Conservation (phyloP, 2,888 invertebrate species). For the Acleris cristana region DNA sequence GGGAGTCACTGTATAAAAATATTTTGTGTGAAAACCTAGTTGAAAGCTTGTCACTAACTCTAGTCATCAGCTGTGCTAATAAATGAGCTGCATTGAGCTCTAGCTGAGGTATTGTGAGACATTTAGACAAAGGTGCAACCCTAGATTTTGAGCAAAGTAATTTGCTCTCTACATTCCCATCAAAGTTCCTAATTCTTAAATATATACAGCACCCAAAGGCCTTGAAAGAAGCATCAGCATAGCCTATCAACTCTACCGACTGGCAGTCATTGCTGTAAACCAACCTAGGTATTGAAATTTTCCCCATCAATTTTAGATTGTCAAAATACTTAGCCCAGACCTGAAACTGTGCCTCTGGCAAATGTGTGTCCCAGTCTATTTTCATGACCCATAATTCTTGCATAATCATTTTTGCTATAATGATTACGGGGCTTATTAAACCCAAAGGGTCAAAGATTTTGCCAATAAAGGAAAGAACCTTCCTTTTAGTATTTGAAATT, state of each 20-base stretch:
- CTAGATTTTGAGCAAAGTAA: constrained; percentile 19
- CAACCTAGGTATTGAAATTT: background rate
- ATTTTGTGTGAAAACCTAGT: constrained; percentile 1
- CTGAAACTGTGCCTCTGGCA: constrained; percentile 1
- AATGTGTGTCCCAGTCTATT: constrained; percentile 15
- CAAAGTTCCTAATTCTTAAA: background rate
- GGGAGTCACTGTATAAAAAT: constrained; percentile 18
- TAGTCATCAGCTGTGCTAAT: background rate
- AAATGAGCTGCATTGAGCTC: background rate
- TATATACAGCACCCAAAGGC: constrained; percentile 27
- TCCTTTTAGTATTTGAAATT: constrained; percentile 4
- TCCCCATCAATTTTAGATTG: background rate
- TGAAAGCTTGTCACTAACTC: background rate
- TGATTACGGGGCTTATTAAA: constrained; percentile 12
- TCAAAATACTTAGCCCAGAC: background rate
- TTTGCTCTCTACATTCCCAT: constrained; percentile 5
- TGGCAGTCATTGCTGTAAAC: background rate
- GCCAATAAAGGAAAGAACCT: constrained; percentile 16
- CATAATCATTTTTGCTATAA: constrained; percentile 23
- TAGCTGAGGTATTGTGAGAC: no score
- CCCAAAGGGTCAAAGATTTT: constrained; percentile 23
- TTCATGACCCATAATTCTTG: constrained; percentile 22
- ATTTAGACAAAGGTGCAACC: background rate
- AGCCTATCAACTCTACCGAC: background rate
- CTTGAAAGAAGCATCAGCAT: constrained; percentile 20